Evolutionary conservation across 1,140 invertebrate genomes (phyloP).

Genomic region (Pseudobourletiella spinata): DNA sequence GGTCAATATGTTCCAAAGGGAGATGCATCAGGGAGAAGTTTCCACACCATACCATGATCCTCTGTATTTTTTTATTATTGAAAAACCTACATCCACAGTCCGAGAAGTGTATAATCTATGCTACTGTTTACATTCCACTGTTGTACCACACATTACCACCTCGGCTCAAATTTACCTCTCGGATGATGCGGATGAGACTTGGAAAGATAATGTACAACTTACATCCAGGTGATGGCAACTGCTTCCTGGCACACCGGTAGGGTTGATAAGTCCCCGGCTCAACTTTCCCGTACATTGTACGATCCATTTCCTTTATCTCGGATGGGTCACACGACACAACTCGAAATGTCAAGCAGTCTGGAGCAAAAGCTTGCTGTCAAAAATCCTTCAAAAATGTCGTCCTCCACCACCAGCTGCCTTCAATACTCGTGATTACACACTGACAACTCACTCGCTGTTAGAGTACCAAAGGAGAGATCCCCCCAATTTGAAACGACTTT

Average conservation of each 20-base stretch:
- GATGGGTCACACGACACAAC: background rate
- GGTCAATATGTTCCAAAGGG: no score
- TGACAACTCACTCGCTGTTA: background rate
- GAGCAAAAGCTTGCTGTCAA: no score
- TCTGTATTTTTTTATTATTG: background rate
- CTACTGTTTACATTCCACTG: background rate
- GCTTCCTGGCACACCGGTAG: conserved; percentile 66
- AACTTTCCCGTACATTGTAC: conserved; percentile 74
- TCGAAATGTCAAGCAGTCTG: background rate
- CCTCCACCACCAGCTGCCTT: no score
- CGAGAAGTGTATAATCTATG: background rate
- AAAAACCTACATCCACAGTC: background rate
- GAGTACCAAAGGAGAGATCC: background rate
- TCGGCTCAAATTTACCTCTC: no score
- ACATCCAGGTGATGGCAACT: conserved; percentile 72
- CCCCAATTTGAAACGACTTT: no score
- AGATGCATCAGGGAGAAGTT: no score
- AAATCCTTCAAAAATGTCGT: no score
- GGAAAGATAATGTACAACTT: conserved; percentile 47
- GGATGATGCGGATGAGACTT: background rate
- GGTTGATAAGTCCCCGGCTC: conserved; percentile 67
- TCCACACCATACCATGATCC: no score
- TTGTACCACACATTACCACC: background rate
- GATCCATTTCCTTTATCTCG: conserved; percentile 52
- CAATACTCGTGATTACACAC: no score